These are phyloP conservation scores for Piliocolobus tephrosceles DNA, from an alignment of 2,113 vertebrate genomes.

Conservation along the genomic window DNA sequence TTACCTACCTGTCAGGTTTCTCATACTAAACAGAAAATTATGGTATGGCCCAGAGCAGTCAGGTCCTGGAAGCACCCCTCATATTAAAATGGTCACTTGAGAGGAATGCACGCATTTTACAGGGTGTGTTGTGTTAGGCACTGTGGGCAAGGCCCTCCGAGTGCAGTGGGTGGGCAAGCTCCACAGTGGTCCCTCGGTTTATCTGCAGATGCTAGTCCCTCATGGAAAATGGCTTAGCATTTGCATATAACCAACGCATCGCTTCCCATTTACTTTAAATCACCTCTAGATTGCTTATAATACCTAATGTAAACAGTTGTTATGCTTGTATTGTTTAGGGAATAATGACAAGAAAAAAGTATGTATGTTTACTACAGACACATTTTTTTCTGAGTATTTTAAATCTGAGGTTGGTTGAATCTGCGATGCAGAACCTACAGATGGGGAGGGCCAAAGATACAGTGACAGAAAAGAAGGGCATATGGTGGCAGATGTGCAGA, in stretches of 20 bases:
- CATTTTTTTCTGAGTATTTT: not conserved
- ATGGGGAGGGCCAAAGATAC: not conserved
- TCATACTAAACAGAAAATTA: not conserved
- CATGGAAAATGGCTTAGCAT: not conserved
- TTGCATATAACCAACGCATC: not conserved
- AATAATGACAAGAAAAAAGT: not conserved
- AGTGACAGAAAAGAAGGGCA: too few species aligned
- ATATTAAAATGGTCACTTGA: not conserved
- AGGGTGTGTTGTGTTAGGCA: fast-evolving
- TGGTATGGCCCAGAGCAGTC: not conserved
- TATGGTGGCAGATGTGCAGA: too few species aligned
- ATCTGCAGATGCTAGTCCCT: not conserved
- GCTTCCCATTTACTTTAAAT: not conserved
- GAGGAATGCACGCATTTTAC: not conserved
- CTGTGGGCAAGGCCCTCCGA: too few species aligned
- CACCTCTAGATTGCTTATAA: not conserved
- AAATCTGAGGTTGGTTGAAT: not conserved
- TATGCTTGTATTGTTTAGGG: not conserved
- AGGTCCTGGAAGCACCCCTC: not conserved
- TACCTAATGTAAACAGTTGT: not conserved
- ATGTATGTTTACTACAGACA: not conserved
- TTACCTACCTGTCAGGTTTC: not conserved
- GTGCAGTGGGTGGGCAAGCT: not conserved
- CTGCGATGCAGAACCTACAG: not conserved
- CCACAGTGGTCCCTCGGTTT: not conserved